Evolutionary conservation across 1,140 invertebrate genomes (phyloP).

Genomic region (Nasonia vitripennis): DNA sequence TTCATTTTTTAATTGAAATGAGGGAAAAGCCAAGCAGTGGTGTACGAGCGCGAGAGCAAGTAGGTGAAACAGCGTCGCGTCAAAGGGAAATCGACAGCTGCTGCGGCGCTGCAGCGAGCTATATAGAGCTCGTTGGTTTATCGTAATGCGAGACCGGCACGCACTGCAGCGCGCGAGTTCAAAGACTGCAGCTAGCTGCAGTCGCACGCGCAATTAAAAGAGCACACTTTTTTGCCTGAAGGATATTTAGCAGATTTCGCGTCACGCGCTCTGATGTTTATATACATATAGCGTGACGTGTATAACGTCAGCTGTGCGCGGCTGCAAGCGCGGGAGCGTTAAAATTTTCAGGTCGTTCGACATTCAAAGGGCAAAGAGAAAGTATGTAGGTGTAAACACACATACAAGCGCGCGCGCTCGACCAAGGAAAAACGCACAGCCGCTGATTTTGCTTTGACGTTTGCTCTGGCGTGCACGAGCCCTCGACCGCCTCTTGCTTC

Average conservation of each 20-base stretch:
- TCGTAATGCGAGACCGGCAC: neutral
- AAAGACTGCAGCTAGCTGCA: neutral
- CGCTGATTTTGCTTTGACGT: constrained; percentile 27
- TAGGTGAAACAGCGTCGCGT: neutral
- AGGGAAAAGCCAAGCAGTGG: neutral
- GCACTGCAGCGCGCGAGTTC: constrained; percentile 50
- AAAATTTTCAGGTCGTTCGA: constrained; percentile 18
- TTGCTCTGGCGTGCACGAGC: constrained; percentile 9
- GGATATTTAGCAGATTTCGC: constrained; percentile 57
- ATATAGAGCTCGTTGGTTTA: neutral
- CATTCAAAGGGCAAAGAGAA: neutral
- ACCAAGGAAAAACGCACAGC: constrained; percentile 5
- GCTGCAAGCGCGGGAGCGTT: constrained; percentile 40
- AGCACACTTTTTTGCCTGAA: constrained; percentile 59
- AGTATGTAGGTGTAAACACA: neutral
- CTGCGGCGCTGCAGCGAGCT: neutral
- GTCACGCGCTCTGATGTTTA: neutral
- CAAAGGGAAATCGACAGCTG: neutral
- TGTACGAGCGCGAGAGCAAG: neutral
- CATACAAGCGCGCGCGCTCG: neutral
- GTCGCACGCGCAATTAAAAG: constrained; percentile 63
- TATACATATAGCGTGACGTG: neutral
- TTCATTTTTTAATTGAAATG: neutral
- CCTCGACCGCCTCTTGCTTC: neutral
- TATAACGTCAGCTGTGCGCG: neutral